Base-by-base conservation (phyloP, 2,113 vertebrate species). In the Thryonomys swinderianus region DNA sequence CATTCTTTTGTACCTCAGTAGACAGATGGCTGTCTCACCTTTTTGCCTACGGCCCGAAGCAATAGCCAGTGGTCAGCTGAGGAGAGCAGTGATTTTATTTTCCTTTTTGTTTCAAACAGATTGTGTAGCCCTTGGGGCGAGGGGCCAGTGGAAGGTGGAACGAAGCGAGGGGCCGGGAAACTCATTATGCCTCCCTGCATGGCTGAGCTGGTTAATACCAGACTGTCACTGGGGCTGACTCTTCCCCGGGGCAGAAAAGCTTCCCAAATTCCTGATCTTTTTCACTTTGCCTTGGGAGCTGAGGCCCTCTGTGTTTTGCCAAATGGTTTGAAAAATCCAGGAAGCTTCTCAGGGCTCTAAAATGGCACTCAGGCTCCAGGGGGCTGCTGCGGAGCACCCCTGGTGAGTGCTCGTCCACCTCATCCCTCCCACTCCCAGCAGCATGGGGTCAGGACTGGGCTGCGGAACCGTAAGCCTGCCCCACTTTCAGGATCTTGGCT, bases 181-280 rank as follows among this genome's bases (percentile, higher is more conserved):
- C 95, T 96, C 96, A 98, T 97, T 98, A 94, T 64, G 76, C 61
- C 80, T 96, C 86, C 76, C 94, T 96, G 93, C 96, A 82, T 78
- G 97, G 93, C 89, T 97, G 96, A 95, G 95, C 93, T 95, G 69
- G 93, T 98, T 96, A 98, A 98, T 96, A 96, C 94, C 94, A 96
- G 95, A 87, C 89, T 94, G 95, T 97, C 95, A 93, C 25, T 78
- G 83, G 89, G 92, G 83, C 83, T 23, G 89, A 91, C 83, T 92
- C 89, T 94, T 94, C 80, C 96, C 93, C 21, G 84, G 95, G 96
- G 95, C 83, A 89, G 88, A 94, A 95, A 91, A 93, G 23, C 94
- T 95, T 71, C 89, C 88, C 84, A 84, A 69, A 97, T 95, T 91
- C 91, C 62, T 96, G 86, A 40, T 93, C 67, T 80, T 62, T 93